phyloP scores from a whole-genome alignment of 2,888 invertebrate genomes.

The Isotomurus palustris region DNA sequence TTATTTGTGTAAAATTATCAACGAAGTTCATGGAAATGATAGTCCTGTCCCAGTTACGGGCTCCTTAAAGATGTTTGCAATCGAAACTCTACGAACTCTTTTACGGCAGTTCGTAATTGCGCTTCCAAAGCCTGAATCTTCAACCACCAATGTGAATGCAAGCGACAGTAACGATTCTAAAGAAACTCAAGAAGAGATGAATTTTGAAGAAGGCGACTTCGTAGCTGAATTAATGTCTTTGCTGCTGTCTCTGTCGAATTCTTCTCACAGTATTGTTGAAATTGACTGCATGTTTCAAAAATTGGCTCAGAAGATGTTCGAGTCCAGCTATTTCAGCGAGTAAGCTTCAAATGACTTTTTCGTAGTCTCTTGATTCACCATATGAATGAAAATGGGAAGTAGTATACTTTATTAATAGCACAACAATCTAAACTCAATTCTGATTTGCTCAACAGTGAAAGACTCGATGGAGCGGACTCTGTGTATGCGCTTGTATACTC shows the following conservation, averaged over 20 bases:
- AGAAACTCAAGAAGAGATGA: too few species aligned
- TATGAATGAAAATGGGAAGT: background rate
- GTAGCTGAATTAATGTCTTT: too few species aligned
- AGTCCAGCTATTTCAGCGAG: background rate
- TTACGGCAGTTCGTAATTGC: background rate
- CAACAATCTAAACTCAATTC: background rate
- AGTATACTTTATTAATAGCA: background rate
- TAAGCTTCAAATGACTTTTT: background rate
- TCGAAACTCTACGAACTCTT: constrained; percentile 21
- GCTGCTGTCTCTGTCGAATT: too few species aligned
- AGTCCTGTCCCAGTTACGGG: constrained; percentile 56
- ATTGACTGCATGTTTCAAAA: background rate
- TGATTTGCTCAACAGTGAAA: constrained; percentile 12
- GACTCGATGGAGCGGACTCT: constrained; percentile 30
- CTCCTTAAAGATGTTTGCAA: background rate
- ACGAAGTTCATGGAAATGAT: constrained; percentile 87
- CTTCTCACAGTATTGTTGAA: too few species aligned
- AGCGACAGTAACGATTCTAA: too few species aligned
- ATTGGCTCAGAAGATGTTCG: too few species aligned
- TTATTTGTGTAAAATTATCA: constrained; percentile 93
- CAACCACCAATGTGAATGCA: too few species aligned
- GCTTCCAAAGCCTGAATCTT: too few species aligned
- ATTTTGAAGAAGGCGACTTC: too few species aligned
- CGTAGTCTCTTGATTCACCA: background rate
- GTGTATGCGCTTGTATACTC: constrained; percentile 29